These are phyloP conservation scores for Chiropotes sagulatus DNA, from an alignment of 2,797 vertebrate species.

Conservation along the genomic window DNA sequence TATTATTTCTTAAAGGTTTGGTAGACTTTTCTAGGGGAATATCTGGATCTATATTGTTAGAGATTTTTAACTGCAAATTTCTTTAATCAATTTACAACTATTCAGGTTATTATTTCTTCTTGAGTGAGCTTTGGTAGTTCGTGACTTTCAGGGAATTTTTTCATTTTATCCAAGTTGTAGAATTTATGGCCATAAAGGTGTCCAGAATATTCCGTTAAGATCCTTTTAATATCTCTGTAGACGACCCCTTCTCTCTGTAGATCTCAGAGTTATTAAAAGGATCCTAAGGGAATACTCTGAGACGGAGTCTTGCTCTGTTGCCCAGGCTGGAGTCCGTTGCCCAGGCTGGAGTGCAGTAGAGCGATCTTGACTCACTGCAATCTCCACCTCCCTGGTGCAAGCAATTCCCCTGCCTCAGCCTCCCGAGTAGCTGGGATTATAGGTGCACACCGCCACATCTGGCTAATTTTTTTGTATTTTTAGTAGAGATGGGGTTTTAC, in stretches of 20 bases:
- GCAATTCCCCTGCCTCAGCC: not conserved
- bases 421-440: not conserved
- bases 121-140: slow-evolving; percentile 1
- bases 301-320: too few relatives aligned
- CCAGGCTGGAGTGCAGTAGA: too few relatives aligned
- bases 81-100: not conserved
- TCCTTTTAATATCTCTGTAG: not conserved
- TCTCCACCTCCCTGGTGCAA: not conserved
- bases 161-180: not conserved
- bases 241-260: too few relatives aligned
- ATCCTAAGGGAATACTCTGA: too few relatives aligned
- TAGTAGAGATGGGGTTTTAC: not conserved
- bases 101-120: slow-evolving; percentile 9
- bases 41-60: not conserved
- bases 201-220: not conserved
- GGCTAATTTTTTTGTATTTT: not conserved
- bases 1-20: not conserved
- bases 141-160: slow-evolving; percentile 11
- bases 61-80: slow-evolving; percentile 28
- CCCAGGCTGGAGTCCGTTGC: too few relatives aligned
- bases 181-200: not conserved
- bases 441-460: not conserved
- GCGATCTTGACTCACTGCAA: not conserved
- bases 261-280: too few relatives aligned
- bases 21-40: not conserved